Percentiles rank a stretch among this genome's conserved stretches.
Evolutionary conservation across 2,797 vertebrate species (phyloP).

Genomic region (Brotula barbata): DNA sequence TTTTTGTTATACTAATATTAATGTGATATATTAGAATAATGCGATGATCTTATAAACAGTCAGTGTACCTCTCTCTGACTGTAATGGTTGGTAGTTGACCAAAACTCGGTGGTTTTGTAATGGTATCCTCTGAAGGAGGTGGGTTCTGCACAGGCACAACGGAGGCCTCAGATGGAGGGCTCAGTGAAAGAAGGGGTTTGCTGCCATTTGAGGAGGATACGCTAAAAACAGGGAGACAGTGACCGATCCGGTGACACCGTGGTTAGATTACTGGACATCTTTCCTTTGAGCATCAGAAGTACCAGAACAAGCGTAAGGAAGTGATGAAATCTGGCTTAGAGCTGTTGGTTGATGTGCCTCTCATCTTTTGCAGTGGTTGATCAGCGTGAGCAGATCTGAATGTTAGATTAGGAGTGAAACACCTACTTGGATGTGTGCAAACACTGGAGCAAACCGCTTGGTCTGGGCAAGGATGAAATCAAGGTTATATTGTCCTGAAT

Average conservation of each 20-base stretch:
- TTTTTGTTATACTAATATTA: no score
- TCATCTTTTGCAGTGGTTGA: conserved; percentile 1
- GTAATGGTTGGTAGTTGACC: background rate
- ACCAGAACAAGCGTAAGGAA: background rate
- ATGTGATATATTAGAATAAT: background rate
- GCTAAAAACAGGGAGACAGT: conserved; percentile 9
- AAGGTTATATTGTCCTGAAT: no score
- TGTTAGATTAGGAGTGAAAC: background rate
- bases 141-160: background rate
- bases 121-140: background rate
- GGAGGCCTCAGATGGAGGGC: background rate
- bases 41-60: conserved; percentile 1
- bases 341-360: conserved; percentile 12
- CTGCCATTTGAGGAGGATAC: conserved; percentile 4
- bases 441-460: no score
- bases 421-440: no score
- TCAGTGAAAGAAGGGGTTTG: background rate
- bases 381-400: conserved; percentile 16
- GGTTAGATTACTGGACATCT: no score
- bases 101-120: conserved; percentile 1
- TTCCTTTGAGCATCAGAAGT: background rate
- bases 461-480: background rate
- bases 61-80: conserved; percentile 24
- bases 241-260: no score
- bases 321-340: background rate